These are phyloP conservation scores for Hemicentrotus pulcherrimus DNA, from an alignment of 35 echinoderm and acorn worm species.

Conservation along the genomic window DNA sequence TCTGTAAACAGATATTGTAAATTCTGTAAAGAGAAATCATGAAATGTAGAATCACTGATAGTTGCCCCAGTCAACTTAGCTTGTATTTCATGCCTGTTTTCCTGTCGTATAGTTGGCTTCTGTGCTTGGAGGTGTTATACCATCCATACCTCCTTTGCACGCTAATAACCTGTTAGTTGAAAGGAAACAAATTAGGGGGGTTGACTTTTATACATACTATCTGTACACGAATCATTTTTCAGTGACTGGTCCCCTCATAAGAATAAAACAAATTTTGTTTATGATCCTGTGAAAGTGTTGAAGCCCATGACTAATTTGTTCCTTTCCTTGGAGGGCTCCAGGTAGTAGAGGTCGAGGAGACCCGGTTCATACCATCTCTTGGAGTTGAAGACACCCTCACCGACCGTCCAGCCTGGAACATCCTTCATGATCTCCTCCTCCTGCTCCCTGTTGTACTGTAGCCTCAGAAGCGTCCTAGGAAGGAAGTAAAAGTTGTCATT, in stretches of 20 bases:
- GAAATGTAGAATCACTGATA: no score
- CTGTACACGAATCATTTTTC: no score
- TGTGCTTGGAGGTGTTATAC: no score
- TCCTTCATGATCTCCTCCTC: conserved; percentile 97
- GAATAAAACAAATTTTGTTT: not conserved
- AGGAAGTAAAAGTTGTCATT: not conserved
- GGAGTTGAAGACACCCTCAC: conserved; percentile 82
- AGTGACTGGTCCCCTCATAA: not conserved
- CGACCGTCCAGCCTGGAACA: conserved; percentile 79
- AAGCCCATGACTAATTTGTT: conserved; percentile 70
- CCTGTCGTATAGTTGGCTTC: no score
- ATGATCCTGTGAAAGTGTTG: conserved; percentile 61
- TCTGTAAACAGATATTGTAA: no score
- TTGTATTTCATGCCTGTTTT: no score
- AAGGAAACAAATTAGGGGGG: no score
- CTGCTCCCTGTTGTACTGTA: conserved; percentile 66
- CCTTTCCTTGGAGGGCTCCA: conserved; percentile 72
- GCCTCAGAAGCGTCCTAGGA: conserved; percentile 59
- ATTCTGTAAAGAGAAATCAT: no score
- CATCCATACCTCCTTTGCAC: no score
- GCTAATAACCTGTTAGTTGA: no score
- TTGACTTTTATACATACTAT: no score
- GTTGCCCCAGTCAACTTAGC: no score
- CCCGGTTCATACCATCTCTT: conserved; percentile 74
- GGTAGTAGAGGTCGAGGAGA: conserved; percentile 80